Evolutionary conservation across 2,888 invertebrate genomes (phyloP), one percentile per base, ranked within the genome.

Genomic region (Aethes cnicana): DNA sequence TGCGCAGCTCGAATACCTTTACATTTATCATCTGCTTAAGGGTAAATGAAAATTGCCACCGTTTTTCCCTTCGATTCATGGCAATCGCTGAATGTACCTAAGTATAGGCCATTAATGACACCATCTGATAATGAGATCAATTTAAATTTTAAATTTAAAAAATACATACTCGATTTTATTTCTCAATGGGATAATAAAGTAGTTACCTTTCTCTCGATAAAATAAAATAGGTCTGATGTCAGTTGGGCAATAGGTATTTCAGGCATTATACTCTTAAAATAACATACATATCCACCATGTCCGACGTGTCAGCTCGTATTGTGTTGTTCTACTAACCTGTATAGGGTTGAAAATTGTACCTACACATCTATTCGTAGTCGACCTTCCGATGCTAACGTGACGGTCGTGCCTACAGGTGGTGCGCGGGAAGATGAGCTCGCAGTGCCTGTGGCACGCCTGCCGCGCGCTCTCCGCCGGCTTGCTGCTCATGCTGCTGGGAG

Each of bases 401-500:
- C 2, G 5, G 32, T 7, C 11, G 32, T 53, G 61, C 4, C 36
- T 32, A 6, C 35, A 94, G 92, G 95, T 96, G 81, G 95, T 95
- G 71, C 92, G 93, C 56, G 95, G 96, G 54, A 96, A 96, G 87
- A 96, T 96, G 91, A 95, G 96, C 68, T 94, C 96, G 35, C 92
- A 94, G 72, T 97, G 97, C 77, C 91, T 98, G 60, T 98, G 97
- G 97, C 96, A 97, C 77, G 97, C 97, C 20, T 97, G 97, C 80
- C 95, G 97, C 64, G 97, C 97, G 16, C 92, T 98, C 11, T 95
- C 96, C 57, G 91, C 97, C 54, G 98, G 98, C 20, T 90, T 97
- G 59, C 90, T 97, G 58, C 91, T 98, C 57, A 96, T 98, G 94
- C 90, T 95, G 59, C 90, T 97, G 33, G 98, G 98, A 14, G 95